Conservation (phyloP, 1,140 invertebrate species). For the Drosophila sucinea region DNA sequence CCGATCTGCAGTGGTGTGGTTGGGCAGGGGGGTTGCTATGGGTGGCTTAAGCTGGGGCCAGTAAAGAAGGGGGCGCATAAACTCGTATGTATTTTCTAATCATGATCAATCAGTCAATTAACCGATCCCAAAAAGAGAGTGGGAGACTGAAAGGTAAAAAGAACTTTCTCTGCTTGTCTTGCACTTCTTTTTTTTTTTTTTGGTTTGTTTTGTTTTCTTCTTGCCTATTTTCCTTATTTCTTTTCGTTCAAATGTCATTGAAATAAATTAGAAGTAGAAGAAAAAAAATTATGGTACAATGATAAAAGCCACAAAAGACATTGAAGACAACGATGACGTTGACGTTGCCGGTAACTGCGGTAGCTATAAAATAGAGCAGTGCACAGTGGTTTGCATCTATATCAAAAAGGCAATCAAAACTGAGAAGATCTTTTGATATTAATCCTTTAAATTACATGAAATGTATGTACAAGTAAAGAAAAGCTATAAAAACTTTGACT, state of each 20-base stretch:
- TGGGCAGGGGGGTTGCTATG: not conserved
- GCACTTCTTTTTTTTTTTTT: slow-evolving; percentile 11
- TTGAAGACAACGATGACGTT: slow-evolving; percentile 20
- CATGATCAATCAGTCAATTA: slow-evolving; percentile 8
- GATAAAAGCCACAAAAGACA: slow-evolving; percentile 63
- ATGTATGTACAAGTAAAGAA: too few species aligned
- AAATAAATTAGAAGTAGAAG: slow-evolving; percentile 74
- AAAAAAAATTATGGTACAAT: slow-evolving; percentile 32
- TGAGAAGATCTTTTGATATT: too few species aligned
- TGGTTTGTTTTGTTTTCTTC: not conserved
- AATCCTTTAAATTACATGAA: too few species aligned
- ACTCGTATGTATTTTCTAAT: slow-evolving; percentile 5
- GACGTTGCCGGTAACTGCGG: slow-evolving; percentile 14
- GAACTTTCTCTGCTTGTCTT: slow-evolving; percentile 44
- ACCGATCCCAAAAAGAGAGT: not conserved
- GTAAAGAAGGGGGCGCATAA: not conserved
- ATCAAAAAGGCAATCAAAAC: too few species aligned
- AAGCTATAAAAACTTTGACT: too few species aligned
- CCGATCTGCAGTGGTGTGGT: not conserved
- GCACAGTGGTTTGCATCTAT: not conserved
- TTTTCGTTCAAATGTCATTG: slow-evolving; percentile 66
- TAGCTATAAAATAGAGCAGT: not conserved
- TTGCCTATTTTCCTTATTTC: slow-evolving; percentile 33
- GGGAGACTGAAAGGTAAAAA: not conserved
- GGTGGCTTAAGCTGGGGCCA: too few species aligned